These are phyloP conservation scores for Volucella inanis DNA, from an alignment of 2,888 invertebrate genomes.

Conservation along the genomic window DNA sequence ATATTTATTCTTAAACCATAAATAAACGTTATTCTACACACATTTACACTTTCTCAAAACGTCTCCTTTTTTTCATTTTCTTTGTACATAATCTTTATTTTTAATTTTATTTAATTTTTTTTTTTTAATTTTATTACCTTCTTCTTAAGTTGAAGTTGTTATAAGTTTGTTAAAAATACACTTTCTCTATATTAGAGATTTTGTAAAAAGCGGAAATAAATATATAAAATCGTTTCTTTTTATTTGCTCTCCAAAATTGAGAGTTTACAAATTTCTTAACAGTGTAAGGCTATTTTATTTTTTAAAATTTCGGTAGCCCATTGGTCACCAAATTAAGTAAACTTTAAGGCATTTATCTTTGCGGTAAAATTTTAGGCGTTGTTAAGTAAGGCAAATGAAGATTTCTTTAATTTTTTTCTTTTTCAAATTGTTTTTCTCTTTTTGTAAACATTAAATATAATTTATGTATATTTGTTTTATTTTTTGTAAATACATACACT, in stretches of 20 bases:
- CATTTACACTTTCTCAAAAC: constrained; percentile 54
- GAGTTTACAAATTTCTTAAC: constrained; percentile 5
- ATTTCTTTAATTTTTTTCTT: not conserved
- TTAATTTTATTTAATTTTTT: constrained; percentile 18
- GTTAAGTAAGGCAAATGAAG: constrained; percentile 55
- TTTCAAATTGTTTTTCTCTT: not conserved
- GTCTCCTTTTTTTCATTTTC: constrained; percentile 42
- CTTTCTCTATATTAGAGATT: constrained; percentile 11
- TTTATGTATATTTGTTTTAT: not conserved
- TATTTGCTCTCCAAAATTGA: constrained; percentile 38
- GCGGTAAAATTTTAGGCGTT: constrained; percentile 54
- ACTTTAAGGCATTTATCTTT: constrained; percentile 67
- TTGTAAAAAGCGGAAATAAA: constrained; percentile 60
- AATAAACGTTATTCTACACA: constrained; percentile 66
- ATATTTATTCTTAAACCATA: constrained; percentile 68
- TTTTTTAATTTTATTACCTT: constrained; percentile 31
- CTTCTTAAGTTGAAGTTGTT: constrained; percentile 26
- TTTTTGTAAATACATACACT: constrained; percentile 35
- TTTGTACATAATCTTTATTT: constrained; percentile 63
- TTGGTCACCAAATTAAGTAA: constrained; percentile 39
- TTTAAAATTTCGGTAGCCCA: constrained; percentile 15
- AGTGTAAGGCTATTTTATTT: constrained; percentile 55
- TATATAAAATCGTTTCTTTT: constrained; percentile 39
- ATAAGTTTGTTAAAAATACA: constrained; percentile 44
- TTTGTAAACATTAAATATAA: constrained; percentile 12